Evolutionary conservation across 2,888 invertebrate species (phyloP).

Genomic region (Teleogryllus oceanicus): DNA sequence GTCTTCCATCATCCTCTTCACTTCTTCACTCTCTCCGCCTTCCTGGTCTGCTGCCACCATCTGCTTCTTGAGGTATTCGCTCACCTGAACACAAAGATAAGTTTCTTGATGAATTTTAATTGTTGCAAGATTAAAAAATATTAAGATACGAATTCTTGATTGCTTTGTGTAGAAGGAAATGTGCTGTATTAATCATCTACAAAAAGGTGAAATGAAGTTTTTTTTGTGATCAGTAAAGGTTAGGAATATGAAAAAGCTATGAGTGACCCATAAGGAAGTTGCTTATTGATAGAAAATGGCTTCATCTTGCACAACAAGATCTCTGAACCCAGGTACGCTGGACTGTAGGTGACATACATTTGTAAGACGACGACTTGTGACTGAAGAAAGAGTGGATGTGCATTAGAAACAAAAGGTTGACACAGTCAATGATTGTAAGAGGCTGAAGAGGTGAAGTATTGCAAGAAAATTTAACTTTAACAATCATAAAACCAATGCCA

Average conservation of each 20-base stretch:
- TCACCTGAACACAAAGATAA: slow-evolving; percentile 61
- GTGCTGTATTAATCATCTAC: too few species aligned
- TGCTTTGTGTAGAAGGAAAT: too few species aligned
- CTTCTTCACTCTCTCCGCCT: slow-evolving; percentile 68
- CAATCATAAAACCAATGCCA: too few species aligned
- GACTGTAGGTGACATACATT: background rate
- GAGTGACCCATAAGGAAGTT: too few species aligned
- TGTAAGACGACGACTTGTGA: background rate
- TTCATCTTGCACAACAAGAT: slow-evolving; percentile 9
- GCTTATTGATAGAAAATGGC: background rate
- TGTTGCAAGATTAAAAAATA: too few species aligned
- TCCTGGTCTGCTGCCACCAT: slow-evolving; percentile 71
- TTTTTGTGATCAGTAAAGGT: too few species aligned
- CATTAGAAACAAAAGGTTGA: background rate
- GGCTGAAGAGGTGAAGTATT: too few species aligned
- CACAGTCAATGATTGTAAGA: too few species aligned
- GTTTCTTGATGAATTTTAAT: background rate
- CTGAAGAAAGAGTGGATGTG: background rate
- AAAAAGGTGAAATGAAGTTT: too few species aligned
- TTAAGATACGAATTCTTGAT: too few species aligned
- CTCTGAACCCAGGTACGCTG: slow-evolving; percentile 18
- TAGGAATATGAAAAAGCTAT: too few species aligned
- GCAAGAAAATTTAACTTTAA: too few species aligned
- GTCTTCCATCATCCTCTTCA: slow-evolving; percentile 78
- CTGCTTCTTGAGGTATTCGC: slow-evolving; percentile 87